Evolutionary conservation across 2,797 vertebrate genomes (phyloP).

Genomic region (Columba guinea): DNA sequence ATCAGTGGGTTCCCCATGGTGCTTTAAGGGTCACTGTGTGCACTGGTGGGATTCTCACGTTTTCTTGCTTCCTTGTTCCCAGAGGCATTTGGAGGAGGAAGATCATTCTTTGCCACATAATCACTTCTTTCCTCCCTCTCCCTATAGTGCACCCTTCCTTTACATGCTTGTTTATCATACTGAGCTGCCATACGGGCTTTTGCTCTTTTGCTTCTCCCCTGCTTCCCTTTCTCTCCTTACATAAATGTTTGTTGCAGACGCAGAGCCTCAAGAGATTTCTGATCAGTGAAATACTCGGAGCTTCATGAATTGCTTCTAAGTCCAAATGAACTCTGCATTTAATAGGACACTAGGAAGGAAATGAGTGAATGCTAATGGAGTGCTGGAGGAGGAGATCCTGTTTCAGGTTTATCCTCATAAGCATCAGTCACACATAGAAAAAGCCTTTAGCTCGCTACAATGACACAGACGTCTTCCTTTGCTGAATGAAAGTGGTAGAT

Average conservation of each 20-base stretch:
- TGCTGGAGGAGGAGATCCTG: background rate
- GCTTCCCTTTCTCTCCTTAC: background rate
- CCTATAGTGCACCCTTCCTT: background rate
- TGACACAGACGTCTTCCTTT: background rate
- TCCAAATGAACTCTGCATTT: slow-evolving; percentile 9
- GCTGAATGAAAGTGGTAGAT: background rate
- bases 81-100: background rate
- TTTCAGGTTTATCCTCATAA: background rate
- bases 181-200: background rate
- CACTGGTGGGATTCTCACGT: background rate
- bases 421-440: background rate
- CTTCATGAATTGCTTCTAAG: slow-evolving; percentile 27
- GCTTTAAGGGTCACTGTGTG: slow-evolving; percentile 24
- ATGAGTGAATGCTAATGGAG: background rate
- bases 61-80: slow-evolving; percentile 19
- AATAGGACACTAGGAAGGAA: background rate
- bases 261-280: slow-evolving; percentile 13
- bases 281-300: background rate
- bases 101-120: slow-evolving; percentile 7
- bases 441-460: background rate
- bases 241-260: slow-evolving; percentile 32
- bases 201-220: background rate
- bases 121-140: background rate
- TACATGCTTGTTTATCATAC: background rate
- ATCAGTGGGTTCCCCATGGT: background rate